Conservation (phyloP, 37 sponge, comb jelly and placozoan genomes). For the Theonella swinhoei region DNA sequence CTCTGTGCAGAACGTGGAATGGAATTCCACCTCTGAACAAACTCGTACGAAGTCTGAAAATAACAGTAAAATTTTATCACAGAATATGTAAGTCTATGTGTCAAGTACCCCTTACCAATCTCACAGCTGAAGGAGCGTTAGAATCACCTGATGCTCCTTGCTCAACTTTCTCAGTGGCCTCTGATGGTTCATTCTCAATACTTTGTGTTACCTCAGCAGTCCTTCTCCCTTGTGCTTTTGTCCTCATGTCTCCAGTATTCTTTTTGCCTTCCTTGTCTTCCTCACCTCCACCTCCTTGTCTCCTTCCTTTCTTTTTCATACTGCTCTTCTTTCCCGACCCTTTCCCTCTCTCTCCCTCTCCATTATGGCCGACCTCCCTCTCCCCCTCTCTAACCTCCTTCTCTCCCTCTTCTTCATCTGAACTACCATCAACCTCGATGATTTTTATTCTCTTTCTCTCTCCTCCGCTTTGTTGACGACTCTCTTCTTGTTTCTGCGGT, state of each 20-base stretch:
- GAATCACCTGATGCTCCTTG: not conserved
- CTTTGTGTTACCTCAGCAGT: too few relatives aligned
- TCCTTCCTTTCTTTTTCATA: too few relatives aligned
- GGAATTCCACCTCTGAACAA: constrained; percentile 67
- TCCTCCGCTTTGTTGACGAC: not conserved
- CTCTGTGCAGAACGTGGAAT: constrained; percentile 33
- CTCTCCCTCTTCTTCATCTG: not conserved
- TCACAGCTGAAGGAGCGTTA: not conserved
- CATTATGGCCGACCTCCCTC: too few relatives aligned
- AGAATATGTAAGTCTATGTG: not conserved
- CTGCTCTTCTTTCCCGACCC: not conserved
- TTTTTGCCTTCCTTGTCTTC: not conserved
- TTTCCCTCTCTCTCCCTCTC: not conserved
- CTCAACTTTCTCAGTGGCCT: not conserved
- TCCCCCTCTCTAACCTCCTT: not conserved
- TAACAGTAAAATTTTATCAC: not conserved
- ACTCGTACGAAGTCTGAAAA: constrained; percentile 49
- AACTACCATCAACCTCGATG: not conserved
- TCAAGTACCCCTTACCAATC: not conserved
- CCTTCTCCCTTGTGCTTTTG: not conserved
- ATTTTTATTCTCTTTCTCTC: not conserved
- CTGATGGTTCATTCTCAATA: too few relatives aligned
- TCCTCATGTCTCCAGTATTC: not conserved
- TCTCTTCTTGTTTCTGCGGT: not conserved
- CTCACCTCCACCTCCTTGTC: constrained; percentile 13